Conservation (phyloP, 2,113 vertebrate species). For the Barnardius zonarius region DNA sequence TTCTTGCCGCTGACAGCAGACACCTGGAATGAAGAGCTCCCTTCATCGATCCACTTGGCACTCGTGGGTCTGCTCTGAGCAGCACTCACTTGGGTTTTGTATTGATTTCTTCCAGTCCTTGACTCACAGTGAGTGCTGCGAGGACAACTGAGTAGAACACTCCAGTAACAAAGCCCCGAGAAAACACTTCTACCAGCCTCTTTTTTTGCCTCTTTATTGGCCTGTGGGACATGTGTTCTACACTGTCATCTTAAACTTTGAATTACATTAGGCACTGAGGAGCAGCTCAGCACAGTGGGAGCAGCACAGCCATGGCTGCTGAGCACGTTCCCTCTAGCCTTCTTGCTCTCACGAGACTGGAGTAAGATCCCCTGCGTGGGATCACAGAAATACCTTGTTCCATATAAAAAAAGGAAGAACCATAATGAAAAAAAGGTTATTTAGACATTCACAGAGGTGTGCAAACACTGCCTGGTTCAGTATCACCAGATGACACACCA, state of each 20-base stretch:
- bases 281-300: not conserved
- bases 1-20: not conserved
- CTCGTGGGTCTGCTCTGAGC: not conserved
- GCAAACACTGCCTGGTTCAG: not conserved
- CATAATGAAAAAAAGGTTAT: not conserved
- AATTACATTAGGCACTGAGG: not conserved
- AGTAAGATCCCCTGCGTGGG: not conserved
- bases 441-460: not conserved
- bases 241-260: not conserved
- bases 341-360: not conserved
- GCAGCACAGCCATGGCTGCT: not conserved
- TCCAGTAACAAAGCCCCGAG: not conserved
- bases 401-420: not conserved
- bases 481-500: not conserved
- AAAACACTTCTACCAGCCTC: not conserved
- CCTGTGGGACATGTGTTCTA: not conserved
- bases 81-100: not conserved
- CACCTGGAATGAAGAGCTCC: not conserved
- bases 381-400: not conserved
- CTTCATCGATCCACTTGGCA: not conserved
- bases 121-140: fast-evolving
- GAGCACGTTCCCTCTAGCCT: not conserved
- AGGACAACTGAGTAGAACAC: not conserved
- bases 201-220: not conserved
- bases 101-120: not conserved